Evolutionary conservation across 2,888 invertebrate genomes (phyloP).

Genomic region (Sympetrum striolatum): DNA sequence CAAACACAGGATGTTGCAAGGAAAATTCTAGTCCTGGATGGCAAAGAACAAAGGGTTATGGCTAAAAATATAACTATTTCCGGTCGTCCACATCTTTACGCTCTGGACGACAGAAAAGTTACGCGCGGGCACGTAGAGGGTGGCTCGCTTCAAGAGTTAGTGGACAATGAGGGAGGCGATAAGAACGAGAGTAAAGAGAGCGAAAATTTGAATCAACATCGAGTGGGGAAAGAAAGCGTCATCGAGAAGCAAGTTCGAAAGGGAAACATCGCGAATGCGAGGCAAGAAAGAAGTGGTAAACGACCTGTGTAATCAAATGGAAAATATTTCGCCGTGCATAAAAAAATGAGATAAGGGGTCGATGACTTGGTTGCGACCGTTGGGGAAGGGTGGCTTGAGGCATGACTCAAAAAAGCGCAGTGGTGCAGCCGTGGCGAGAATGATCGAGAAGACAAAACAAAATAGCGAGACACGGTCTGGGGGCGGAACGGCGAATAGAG

Average conservation of each 20-base stretch:
- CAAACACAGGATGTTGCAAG: no score
- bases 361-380: neutral
- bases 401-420: neutral
- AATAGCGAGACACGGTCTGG: neutral
- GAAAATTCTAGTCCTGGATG: neutral
- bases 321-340: neutral
- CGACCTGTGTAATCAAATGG: neutral
- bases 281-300: neutral
- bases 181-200: neutral
- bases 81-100: conserved; percentile 6
- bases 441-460: conserved; percentile 15
- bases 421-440: neutral
- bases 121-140: neutral
- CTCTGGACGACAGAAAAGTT: conserved; percentile 5
- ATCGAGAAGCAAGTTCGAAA: neutral
- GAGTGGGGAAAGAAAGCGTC: neutral
- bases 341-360: neutral
- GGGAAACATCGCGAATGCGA: neutral
- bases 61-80: conserved; percentile 2
- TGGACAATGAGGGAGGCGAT: neutral
- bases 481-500: conserved; percentile 9
- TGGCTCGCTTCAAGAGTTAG: no score
- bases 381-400: neutral
- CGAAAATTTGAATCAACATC: neutral
- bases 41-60: neutral